phyloP scores from a whole-genome alignment of 2,797 vertebrate genomes.

The Pyrocephalus nanus region DNA sequence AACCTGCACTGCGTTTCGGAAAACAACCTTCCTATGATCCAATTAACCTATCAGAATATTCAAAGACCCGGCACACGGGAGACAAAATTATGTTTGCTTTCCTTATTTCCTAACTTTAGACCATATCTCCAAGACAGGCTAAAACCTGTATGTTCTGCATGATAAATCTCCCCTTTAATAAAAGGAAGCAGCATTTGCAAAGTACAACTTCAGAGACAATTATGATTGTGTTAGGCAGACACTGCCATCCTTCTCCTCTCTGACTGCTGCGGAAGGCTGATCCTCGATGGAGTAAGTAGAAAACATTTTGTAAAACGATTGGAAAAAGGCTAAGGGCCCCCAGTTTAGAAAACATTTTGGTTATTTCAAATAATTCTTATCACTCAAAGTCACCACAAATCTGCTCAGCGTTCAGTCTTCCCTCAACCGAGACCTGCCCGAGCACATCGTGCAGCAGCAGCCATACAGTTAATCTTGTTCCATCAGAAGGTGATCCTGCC shows the following conservation, averaged over 20 bases:
- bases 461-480: conserved; percentile 51
- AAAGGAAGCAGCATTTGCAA: conserved; percentile 59
- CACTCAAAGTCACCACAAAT: conserved; percentile 57
- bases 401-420: conserved; percentile 27
- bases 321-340: not conserved
- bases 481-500: conserved; percentile 55
- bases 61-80: conserved; percentile 49
- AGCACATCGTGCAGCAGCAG: not conserved
- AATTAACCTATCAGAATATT: conserved; percentile 72
- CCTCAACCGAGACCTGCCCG: conserved; percentile 15
- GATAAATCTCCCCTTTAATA: conserved; percentile 61
- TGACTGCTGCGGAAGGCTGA: not conserved
- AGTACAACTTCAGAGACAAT: conserved; percentile 49
- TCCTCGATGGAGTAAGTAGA: conserved; percentile 5
- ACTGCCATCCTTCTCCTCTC: conserved; percentile 24
- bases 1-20: conserved; percentile 14
- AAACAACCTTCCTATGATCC: conserved; percentile 61
- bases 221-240: conserved; percentile 39
- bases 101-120: conserved; percentile 51
- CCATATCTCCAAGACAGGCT: conserved; percentile 24
- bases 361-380: conserved; percentile 52
- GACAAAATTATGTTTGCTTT: conserved; percentile 62
- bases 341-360: not conserved
- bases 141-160: conserved; percentile 35
- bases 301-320: conserved; percentile 24